Evolutionary conservation across 2,113 vertebrate genomes (phyloP).

Genomic region (Cyrtonyx montezumae): DNA sequence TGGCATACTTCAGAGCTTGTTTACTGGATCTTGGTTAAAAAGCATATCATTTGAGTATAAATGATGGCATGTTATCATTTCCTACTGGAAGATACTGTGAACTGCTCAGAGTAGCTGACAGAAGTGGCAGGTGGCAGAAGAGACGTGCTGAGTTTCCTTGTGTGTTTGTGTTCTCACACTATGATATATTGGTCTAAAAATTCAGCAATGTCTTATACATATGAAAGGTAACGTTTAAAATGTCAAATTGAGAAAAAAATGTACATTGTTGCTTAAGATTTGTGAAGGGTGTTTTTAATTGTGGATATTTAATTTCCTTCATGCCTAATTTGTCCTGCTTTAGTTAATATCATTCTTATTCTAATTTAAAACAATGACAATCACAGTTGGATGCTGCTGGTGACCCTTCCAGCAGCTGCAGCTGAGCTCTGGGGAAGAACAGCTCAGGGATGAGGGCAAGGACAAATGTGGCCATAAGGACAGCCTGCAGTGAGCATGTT

Average conservation of each 20-base stretch:
- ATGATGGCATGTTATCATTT: not conserved
- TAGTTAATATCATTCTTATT: constrained; percentile 66
- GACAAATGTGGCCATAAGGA: not conserved
- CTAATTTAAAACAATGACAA: constrained; percentile 55
- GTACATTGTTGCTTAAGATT: constrained; percentile 13
- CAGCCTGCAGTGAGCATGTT: not conserved
- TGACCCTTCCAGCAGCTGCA: not conserved
- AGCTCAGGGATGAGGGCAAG: not conserved
- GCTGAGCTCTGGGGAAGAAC: rapidly evolving
- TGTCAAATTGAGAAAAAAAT: constrained; percentile 35
- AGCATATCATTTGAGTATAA: constrained; percentile 9
- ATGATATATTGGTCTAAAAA: not conserved
- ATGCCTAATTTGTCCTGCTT: constrained; percentile 40
- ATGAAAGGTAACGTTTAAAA: not conserved
- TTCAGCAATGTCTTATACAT: not conserved
- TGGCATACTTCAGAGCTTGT: constrained; percentile 20
- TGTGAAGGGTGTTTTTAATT: constrained; percentile 40
- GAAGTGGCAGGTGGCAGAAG: not conserved
- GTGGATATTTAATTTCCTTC: constrained; percentile 25
- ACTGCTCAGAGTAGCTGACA: not conserved
- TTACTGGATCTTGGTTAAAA: constrained; percentile 34
- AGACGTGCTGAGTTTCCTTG: not conserved
- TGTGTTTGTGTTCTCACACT: not conserved
- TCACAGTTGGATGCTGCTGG: not conserved
- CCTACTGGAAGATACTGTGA: constrained; percentile 2